Evolutionary conservation across 2,888 invertebrate species (phyloP).

Genomic region (Torymus auratus): DNA sequence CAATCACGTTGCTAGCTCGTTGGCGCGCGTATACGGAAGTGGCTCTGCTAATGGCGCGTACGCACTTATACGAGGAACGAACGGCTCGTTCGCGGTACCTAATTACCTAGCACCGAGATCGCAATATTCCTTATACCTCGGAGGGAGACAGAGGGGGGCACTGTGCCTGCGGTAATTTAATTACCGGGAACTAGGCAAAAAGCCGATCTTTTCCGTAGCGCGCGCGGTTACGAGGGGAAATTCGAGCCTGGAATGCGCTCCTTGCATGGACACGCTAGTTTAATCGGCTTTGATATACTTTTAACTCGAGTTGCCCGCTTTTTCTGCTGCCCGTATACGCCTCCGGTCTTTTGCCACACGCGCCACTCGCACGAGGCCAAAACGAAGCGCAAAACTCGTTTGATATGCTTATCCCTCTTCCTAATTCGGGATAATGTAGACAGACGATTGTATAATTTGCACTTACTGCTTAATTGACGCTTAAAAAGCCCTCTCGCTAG

Average conservation of each 20-base stretch:
- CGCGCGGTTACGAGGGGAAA: slow-evolving; percentile 35
- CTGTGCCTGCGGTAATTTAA: slow-evolving; percentile 54
- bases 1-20: not conserved
- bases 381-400: too few species aligned
- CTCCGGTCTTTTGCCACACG: not conserved
- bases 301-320: slow-evolving; percentile 15
- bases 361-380: not conserved
- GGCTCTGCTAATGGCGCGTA: not conserved
- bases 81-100: slow-evolving; percentile 61
- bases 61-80: slow-evolving; percentile 38
- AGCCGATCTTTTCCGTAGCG: slow-evolving; percentile 48
- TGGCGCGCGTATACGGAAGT: not conserved
- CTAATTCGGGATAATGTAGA: slow-evolving; percentile 14
- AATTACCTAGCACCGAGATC: slow-evolving; percentile 63
- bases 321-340: not conserved
- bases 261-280: slow-evolving; percentile 17
- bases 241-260: slow-evolving; percentile 29
- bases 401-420: not conserved
- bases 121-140: slow-evolving; percentile 60
- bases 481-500: not conserved
- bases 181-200: slow-evolving; percentile 51
- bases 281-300: slow-evolving; percentile 39
- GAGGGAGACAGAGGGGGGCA: too few species aligned
- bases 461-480: slow-evolving; percentile 22
- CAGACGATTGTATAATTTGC: slow-evolving; percentile 16